Base-by-base conservation (phyloP, 2,797 vertebrate genomes). In the Notamacropus eugenii region DNA sequence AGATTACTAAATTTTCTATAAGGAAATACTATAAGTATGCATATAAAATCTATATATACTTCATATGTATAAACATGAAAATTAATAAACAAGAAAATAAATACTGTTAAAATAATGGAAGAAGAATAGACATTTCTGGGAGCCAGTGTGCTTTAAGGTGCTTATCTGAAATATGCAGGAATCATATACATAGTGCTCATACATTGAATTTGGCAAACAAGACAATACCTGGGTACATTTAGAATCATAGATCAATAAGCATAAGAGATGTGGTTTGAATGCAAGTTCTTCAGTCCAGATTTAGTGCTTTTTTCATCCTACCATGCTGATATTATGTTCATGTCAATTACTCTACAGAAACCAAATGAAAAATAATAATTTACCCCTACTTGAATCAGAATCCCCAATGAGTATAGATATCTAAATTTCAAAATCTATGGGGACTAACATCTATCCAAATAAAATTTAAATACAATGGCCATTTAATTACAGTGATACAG, bases 71-170 rank as follows among this genome's bases (percentile, higher is more conserved):
- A 74, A 74, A 74, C 5, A 19, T 40, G 16, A 74, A 74, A 40
- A 52, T 52, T 52, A 40, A 74, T 34, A 13, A 62, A 19, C 10
- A 22, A 74, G 9, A 1, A n/a, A 29, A 59, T 59, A 28, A 57
- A 27, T 8, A 29, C 3, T 74, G 6, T 74, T 74, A 40, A 74
- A 74, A 74, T 40, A 16, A 74, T 74, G n/a, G 19, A 55, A 11
- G 1, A 87, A 11, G 1, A 92, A 92, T 46, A 62, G n/a, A 1
- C 28, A 40, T 93, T 74, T 92, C 55, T 16, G 6, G 58, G 91
- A 90, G 28, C 54, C 52, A 22, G 55, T 95, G 90, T 52, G 9
- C 55, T 91, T 96, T 92, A 14, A 34, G 92, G 91, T 93, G 67
- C 5, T 56, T 22, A 31, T 52, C 95, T 90, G 46, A 91, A 67